Base-by-base conservation (phyloP, 2,888 invertebrate species). In the Elegia similella region DNA sequence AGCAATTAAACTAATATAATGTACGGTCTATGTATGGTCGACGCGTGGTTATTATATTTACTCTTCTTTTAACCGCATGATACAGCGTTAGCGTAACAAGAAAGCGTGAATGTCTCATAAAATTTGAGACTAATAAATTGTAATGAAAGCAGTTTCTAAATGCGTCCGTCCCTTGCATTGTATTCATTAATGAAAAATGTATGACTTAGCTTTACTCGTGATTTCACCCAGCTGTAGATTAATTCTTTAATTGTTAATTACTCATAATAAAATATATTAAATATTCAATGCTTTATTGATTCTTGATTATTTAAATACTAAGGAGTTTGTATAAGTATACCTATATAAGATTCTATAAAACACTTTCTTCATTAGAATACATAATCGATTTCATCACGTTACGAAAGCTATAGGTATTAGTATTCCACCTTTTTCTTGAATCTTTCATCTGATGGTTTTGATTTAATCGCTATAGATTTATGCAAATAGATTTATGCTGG, bases 41-140 rank as follows among this genome's bases (percentile, higher is more conserved):
- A 17, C 43, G 32, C 32, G 16, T 12, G 38, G n/a, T 53, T 53
- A 42, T 54, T 32, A 44, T 32, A 44, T 44, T 42, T 54, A 54
- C 54, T 54, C 54, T 55, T 44, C 44, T 44, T 55, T 55, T n/a
- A 17, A 43, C 44, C 32, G 32, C 42, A 55, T 55, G 54, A 55
- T 55, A 34, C 54, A 32, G 54, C 54, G 44, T 30, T 55, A 55
- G 44, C 54, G 54, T 55, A 55, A 55, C 34, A 55, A 55, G 54
- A 55, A 55, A 55, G 54, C 54, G 54, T 55, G 54, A 55, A 55
- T 55, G 43, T 44, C 54, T 55, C 54, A 44, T 55, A 55, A 55
- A 55, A 55, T 43, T 43, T 54, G 13, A 54, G 30, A 16, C 44
- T 32, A 30, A 30, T 53, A 53, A 55, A 44, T 55, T 55, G 44